Base-by-base conservation (phyloP, 2,888 invertebrate species). In the Tenthredo livida region DNA sequence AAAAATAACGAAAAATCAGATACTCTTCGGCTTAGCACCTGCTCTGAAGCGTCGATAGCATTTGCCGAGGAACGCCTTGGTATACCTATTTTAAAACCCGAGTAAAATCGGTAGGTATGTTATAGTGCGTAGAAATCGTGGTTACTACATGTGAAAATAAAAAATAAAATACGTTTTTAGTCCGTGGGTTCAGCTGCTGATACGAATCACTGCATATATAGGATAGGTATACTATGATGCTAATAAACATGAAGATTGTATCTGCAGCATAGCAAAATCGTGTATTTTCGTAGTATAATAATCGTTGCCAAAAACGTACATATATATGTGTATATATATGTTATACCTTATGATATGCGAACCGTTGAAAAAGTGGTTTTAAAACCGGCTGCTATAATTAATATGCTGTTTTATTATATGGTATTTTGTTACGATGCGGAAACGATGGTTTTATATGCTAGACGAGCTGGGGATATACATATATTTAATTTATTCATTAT, bases 401-500 rank as follows among this genome's bases (percentile, higher is more conserved):
- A 61, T 54, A 54, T n/a, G n/a, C 54, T 54, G 12, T 54, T 54
- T 25, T 25, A 61, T 2, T 61, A 25, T 25, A 25, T 61, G 25
- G 25, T 12, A 61, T 61, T 61, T 61, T 61, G 10, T 61, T 61
- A 61, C 25, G 61, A 61, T 61, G 37, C 70, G 70, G 70, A 70
- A 70, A 70, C 70, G 0, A 37, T n/a, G 70, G 37, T 25, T 25
- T 12, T 61, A 61, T 21, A 58, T 61, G 61, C 7, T 25, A 61
- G 61, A 54, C 54, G n/a, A n/a, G n/a, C n/a, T 2, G 29, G n/a
- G n/a, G 54, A 54, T 54, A n/a, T 50, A 54, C 25, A 54, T n/a
- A n/a, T 50, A 54, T 25, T 25, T n/a, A 70, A 70, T 70, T 70
- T 70, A 70, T 70, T 70, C 70, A 70, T 70, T 70, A 70, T 70